Percentiles rank a stretch among this genome's conserved stretches.
Evolutionary conservation across 2,113 vertebrate species (phyloP).

Genomic region (Stigmatopora argus): DNA sequence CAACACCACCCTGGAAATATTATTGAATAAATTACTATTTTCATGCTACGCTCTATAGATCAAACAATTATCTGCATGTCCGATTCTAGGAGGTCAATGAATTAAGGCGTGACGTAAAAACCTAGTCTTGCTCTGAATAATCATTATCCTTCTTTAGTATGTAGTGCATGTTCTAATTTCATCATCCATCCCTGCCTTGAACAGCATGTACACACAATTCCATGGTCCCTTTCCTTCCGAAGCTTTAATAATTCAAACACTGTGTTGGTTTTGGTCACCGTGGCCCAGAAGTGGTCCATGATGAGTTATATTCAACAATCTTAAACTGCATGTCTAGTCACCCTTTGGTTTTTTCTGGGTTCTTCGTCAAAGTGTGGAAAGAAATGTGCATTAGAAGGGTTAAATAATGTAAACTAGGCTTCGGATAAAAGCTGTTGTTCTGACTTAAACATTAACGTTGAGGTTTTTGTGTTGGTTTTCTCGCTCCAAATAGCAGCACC

Average conservation of each 20-base stretch:
- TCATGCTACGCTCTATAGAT: background rate
- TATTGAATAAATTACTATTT: slow-evolving; percentile 6
- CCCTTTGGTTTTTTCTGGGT: background rate
- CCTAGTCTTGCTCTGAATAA: background rate
- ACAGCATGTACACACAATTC: slow-evolving; percentile 14
- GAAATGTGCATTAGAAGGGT: background rate
- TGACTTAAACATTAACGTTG: background rate
- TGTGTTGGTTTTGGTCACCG: slow-evolving; percentile 18
- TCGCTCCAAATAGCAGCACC: background rate
- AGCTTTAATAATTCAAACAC: slow-evolving; percentile 35
- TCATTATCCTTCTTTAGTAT: background rate
- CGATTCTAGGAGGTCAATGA: background rate
- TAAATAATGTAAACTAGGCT: no score
- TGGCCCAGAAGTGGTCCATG: slow-evolving; percentile 32
- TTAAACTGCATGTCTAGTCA: background rate
- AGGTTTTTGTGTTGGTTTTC: background rate
- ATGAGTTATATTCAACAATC: slow-evolving; percentile 14
- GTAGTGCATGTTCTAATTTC: background rate
- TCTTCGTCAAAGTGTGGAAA: background rate
- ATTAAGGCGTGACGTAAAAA: background rate
- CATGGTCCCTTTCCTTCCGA: slow-evolving; percentile 5
- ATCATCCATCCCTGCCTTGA: background rate
- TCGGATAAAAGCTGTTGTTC: background rate
- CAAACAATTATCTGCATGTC: background rate
- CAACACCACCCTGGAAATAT: background rate